Conservation (phyloP, 1,140 invertebrate species). For the Physella acuta region DNA sequence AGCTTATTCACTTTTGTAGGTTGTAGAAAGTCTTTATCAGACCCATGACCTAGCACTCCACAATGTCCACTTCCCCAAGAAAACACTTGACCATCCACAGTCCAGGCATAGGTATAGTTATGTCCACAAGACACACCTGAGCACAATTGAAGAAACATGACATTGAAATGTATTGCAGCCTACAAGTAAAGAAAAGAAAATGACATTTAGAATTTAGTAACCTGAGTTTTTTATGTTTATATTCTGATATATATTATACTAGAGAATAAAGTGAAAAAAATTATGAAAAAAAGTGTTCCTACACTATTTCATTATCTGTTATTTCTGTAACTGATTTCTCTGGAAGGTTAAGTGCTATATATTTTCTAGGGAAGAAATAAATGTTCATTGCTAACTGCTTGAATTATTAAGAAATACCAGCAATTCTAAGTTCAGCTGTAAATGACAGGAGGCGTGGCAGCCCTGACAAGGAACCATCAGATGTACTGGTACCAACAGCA, state of each 20-base stretch:
- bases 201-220: background rate
- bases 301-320: too few species aligned
- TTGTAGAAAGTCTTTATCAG: constrained; percentile 16
- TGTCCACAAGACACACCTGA: constrained; percentile 37
- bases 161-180: background rate
- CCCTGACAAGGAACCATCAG: background rate
- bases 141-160: background rate
- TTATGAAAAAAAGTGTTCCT: too few species aligned
- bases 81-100: constrained; percentile 28
- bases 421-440: background rate
- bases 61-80: constrained; percentile 40
- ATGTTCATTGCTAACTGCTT: background rate
- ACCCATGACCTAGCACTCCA: constrained; percentile 38
- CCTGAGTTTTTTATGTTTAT: background rate
- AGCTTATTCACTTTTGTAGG: constrained; percentile 27
- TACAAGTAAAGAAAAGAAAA: background rate
- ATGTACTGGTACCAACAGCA: background rate
- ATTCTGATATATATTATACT: background rate
- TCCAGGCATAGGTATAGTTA: constrained; percentile 39
- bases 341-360: background rate
- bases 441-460: background rate
- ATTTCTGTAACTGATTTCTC: background rate
- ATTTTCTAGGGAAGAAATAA: constrained; percentile 2
- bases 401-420: constrained; percentile 7
- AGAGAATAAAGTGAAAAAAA: too few species aligned